These are phyloP conservation scores for Melanocharis versteri DNA, from an alignment of 2,113 vertebrate species.

Conservation along the genomic window DNA sequence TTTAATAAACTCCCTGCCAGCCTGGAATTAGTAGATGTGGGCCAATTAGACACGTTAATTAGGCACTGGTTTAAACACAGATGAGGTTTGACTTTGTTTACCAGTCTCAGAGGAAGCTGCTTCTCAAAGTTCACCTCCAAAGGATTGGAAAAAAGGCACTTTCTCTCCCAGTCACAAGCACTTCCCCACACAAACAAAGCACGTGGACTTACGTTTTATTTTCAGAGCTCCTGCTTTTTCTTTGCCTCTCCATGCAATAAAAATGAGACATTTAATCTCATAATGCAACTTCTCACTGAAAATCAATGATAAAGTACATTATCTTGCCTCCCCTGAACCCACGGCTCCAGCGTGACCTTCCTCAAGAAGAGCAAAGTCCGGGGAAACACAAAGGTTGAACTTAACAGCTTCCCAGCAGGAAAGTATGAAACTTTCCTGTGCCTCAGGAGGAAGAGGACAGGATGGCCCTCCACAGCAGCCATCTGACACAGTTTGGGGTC, in stretches of 20 bases:
- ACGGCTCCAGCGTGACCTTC: background rate
- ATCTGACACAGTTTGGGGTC: background rate
- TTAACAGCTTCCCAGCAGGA: background rate
- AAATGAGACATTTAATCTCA: conserved; percentile 53
- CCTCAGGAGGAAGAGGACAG: background rate
- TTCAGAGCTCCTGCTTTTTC: background rate
- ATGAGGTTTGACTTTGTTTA: conserved; percentile 15
- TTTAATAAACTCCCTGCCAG: background rate
- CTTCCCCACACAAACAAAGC: background rate
- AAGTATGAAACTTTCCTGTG: background rate
- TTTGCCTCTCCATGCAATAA: conserved; percentile 32
- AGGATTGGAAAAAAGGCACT: background rate
- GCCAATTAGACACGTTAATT: conserved; percentile 3
- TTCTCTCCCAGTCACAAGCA: background rate
- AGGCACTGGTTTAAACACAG: background rate
- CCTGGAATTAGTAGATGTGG: background rate
- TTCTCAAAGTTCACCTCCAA: conserved; percentile 15
- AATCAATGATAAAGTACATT: conserved; percentile 45
- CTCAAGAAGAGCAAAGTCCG: accelerated
- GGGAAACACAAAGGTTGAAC: background rate
- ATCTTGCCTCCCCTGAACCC: background rate
- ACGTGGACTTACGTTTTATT: background rate
- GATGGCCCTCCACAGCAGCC: background rate
- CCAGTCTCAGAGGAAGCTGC: background rate
- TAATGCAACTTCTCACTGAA: conserved; percentile 37